These are phyloP conservation scores for Thecocarcelia acutangulata DNA, from an alignment of 2,888 invertebrate species.

Conservation along the genomic window DNA sequence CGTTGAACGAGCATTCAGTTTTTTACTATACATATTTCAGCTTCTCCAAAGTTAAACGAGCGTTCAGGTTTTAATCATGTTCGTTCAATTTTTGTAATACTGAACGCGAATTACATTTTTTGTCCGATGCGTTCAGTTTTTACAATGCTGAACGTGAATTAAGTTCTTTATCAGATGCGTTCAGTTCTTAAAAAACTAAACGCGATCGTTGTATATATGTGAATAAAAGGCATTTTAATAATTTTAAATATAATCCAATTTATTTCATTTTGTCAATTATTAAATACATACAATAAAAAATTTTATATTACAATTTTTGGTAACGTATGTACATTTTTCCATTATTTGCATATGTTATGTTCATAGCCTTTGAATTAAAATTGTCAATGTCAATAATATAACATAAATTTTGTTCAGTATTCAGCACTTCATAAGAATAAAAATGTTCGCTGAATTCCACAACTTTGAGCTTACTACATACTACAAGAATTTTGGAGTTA, in stretches of 20 bases:
- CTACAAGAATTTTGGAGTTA: conserved; percentile 33
- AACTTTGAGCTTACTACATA: conserved; percentile 48
- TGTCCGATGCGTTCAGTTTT: background rate
- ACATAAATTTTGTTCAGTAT: conserved; percentile 39
- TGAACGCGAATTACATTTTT: conserved; percentile 2
- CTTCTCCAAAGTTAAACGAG: background rate
- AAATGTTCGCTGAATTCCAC: conserved; percentile 52
- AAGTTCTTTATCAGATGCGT: background rate
- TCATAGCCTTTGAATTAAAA: conserved; percentile 48
- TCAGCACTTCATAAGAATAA: conserved; percentile 47
- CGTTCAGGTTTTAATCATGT: background rate
- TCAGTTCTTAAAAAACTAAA: background rate
- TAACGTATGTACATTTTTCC: conserved; percentile 40
- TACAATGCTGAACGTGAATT: background rate
- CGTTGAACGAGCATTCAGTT: conserved; percentile 12
- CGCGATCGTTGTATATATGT: background rate
- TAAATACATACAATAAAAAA: too few species aligned
- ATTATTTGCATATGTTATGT: conserved; percentile 53
- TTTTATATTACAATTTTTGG: background rate
- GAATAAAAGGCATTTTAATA: background rate
- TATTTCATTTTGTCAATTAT: too few species aligned
- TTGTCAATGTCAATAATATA: conserved; percentile 37
- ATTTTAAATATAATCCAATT: too few species aligned
- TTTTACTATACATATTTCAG: background rate
- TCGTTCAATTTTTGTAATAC: background rate